A percentile compares a stretch with the other conserved stretches of the same genome.
phyloP scores from a whole-genome alignment of 2,888 invertebrate genomes.

The Campoplex capitator region DNA sequence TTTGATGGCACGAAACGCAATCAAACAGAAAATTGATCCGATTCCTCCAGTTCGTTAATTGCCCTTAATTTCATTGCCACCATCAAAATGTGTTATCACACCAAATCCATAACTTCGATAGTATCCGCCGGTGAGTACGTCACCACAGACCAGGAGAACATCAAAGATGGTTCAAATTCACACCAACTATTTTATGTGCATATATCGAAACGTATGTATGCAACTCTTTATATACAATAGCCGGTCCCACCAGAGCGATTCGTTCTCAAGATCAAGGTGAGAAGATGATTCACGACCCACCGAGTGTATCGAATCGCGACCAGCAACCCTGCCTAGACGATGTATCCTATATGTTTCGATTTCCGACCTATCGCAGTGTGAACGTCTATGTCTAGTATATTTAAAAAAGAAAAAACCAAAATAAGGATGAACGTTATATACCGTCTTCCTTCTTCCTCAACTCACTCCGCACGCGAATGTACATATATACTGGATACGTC shows the following conservation, averaged over 20 bases:
- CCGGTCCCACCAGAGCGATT: conserved; percentile 46
- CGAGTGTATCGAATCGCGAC: conserved; percentile 62
- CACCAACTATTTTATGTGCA: not conserved
- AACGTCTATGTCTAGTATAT: conserved; percentile 12
- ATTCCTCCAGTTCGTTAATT: not conserved
- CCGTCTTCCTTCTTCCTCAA: not conserved
- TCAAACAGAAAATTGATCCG: not conserved
- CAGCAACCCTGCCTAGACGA: conserved; percentile 26
- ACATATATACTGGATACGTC: not conserved
- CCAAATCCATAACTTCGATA: not conserved
- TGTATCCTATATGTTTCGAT: conserved; percentile 38
- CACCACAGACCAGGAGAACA: not conserved
- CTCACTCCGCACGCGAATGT: not conserved
- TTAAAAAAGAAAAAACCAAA: conserved; percentile 18
- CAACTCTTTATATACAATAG: conserved; percentile 38
- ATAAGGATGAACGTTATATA: not conserved
- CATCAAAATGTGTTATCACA: not conserved
- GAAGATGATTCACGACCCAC: conserved; percentile 70
- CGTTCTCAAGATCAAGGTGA: conserved; percentile 71
- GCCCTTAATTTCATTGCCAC: not conserved
- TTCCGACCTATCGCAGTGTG: conserved; percentile 59
- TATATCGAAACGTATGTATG: conserved; percentile 4
- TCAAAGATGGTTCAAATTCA: not conserved
- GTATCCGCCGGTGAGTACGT: not conserved
- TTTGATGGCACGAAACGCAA: not conserved